Conservation (phyloP, 2,113 vertebrate species). For the Python bivittatus region DNA sequence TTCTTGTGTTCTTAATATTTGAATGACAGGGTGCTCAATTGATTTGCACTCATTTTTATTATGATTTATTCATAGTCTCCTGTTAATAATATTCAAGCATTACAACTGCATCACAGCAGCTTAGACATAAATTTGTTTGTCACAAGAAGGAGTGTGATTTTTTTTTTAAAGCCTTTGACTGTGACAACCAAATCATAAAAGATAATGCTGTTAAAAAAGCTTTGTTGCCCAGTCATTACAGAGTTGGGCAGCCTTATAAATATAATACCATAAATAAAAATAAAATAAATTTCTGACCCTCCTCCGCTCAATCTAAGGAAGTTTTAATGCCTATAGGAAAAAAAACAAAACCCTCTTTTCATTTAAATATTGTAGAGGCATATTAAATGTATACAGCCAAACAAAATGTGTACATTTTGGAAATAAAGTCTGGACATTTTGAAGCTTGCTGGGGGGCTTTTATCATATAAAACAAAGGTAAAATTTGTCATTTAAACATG, state of each 20-base stretch:
- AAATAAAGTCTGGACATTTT: conserved; percentile 38
- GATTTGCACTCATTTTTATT: conserved; percentile 1
- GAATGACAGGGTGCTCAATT: not conserved
- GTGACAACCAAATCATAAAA: not conserved
- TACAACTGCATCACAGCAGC: not conserved
- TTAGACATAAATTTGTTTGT: not conserved
- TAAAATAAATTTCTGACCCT: not conserved
- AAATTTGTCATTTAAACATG: not conserved
- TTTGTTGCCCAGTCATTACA: not conserved
- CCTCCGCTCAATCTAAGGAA: not conserved
- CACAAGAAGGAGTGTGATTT: not conserved
- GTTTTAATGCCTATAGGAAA: not conserved
- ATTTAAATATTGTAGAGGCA: not conserved
- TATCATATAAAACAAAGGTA: conserved; percentile 46
- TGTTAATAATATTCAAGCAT: not conserved
- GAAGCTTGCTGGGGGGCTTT: conserved; percentile 50
- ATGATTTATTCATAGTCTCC: not conserved
- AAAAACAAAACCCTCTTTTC: not conserved
- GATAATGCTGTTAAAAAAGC: not conserved
- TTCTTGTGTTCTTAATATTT: not conserved
- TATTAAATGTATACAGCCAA: conserved; percentile 13
- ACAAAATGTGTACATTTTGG: conserved; percentile 37
- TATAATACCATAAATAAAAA: not conserved
- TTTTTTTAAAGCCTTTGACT: not conserved
- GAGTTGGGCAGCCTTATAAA: not conserved